phyloP scores from a whole-genome alignment of 2,888 invertebrate species.

The Dicycla oo region DNA sequence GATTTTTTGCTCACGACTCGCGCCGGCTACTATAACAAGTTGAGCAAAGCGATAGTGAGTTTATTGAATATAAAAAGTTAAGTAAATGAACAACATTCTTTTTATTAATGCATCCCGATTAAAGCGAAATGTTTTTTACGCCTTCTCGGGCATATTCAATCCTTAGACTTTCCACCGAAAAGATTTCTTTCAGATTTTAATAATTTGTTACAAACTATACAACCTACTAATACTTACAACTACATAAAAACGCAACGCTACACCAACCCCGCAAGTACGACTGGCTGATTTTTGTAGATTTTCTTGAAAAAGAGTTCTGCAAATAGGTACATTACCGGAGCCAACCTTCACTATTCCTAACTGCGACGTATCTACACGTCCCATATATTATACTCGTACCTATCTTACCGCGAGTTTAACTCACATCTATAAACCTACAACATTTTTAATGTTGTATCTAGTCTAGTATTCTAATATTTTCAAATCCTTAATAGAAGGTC shows the following conservation, averaged over 20 bases:
- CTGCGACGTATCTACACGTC: not conserved
- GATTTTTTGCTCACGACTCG: too few relatives aligned
- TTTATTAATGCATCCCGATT: not conserved
- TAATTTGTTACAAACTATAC: not conserved
- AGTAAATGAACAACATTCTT: not conserved
- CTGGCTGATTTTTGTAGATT: not conserved
- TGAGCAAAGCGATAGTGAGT: not conserved
- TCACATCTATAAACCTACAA: not conserved
- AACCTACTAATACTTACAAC: not conserved
- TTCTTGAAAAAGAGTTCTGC: not conserved
- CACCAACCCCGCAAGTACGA: not conserved
- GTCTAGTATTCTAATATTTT: not conserved
- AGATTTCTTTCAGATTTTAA: fast-evolving
- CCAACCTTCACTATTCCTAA: not conserved
- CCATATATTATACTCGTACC: not conserved
- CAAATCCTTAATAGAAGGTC: not conserved
- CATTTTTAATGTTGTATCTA: not conserved
- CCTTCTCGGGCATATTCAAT: not conserved
- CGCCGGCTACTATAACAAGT: not conserved
- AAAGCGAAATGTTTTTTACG: not conserved
- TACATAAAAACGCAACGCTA: not conserved
- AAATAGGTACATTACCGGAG: not conserved
- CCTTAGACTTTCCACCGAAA: too few relatives aligned
- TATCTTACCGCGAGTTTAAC: not conserved
- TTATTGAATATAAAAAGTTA: not conserved